Evolutionary conservation across 2,888 invertebrate species (phyloP), one percentile per base, ranked within the genome.

Genomic region (Napeogenes inachia): DNA sequence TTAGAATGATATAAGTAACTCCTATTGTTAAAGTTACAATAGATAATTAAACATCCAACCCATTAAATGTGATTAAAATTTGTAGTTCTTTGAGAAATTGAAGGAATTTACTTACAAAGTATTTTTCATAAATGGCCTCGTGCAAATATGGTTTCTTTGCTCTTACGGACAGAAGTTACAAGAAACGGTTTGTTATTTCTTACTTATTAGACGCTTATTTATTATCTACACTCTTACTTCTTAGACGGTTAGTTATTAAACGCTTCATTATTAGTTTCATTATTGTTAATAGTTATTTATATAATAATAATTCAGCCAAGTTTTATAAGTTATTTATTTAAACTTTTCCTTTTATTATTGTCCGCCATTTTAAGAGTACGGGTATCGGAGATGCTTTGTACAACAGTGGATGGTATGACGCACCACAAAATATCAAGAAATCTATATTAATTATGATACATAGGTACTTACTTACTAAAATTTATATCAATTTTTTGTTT

Each of bases 101-200:
- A 87, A 82, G 63, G 86, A 83, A 59, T 71, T 85, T 61, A 72
- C 78, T 1, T 88, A 87, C 74, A 88, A 88, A 67, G 77, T 79
- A 2, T 88, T 87, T 64, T 65, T 87, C 38, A 70, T 74, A 4
- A 82, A 84, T 0, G 80, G 85, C 0, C 69, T 85, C 10, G 71
- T 77, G 2, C 87, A 88, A 68, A 85, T 81, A 0, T 86, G 85
- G 83, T 65, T 87, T 54, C 70, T 87, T 6, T 87, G 87, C 66
- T 87, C 84, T 83, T 87, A 87, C 59, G 88, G 88, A 47, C 88
- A 88, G 46, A 73, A 77, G 33, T 71, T 88, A 4, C 66, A 84
- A 0, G 87, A 87, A 56, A 81, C 88, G 47, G 88, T 88, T 73
- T 80, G 81, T 71, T n/a, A 47, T 47, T 13, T 3, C 21, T 21